Base-by-base conservation (phyloP, 2,888 invertebrate species). In the Noctua janthina region DNA sequence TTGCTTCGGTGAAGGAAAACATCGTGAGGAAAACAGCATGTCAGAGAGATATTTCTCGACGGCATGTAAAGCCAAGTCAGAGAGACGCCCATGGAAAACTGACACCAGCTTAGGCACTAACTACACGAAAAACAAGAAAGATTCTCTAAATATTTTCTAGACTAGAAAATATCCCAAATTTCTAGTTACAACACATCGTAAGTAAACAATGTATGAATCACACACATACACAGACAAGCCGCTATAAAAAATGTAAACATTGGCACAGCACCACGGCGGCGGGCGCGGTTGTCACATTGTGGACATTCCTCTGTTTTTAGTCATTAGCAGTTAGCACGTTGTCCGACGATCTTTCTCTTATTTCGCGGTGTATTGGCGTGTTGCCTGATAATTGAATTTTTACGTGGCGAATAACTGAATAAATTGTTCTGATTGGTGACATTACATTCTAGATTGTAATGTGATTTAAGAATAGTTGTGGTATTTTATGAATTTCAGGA, bases 211-310 rank as follows among this genome's bases (percentile, higher is more conserved):
- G 68, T 43, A 29, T 89, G 86, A 88, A 64, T 88, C 88, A 76
- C 54, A 75, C 51, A 35, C 6, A 35, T 17, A 81, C 56, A 83
- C 62, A 54, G 51, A n/a, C 10, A n/a, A 51, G 20, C 29, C 4
- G 39, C 46, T 70, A 79, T 81, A 82, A 88, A 79, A 85, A 76
- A 35, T 76, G 86, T 89, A 89, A 89, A 89, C 83, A 89, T 88
- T 89, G 89, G 89, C 89, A 88, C 74, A 11, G 39, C 23, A 59
- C 43, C 5, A 13, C 35, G 39, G n/a, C 69, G 43, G 73, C 71
- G 35, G 66, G 35, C 35, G 49, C 74, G 70, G 69, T 67, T 73
- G 85, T 81, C 89, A 79, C 84, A 77, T 74, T 67, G 73, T 76
- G 5, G 1, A 46, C 49, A 84, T 72, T 84, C 59, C 71, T 15